A percentile compares a stretch with the other conserved stretches of the same genome.
Conservation (phyloP, 2,888 invertebrate genomes). For the Lasioglossum zephyrum region DNA sequence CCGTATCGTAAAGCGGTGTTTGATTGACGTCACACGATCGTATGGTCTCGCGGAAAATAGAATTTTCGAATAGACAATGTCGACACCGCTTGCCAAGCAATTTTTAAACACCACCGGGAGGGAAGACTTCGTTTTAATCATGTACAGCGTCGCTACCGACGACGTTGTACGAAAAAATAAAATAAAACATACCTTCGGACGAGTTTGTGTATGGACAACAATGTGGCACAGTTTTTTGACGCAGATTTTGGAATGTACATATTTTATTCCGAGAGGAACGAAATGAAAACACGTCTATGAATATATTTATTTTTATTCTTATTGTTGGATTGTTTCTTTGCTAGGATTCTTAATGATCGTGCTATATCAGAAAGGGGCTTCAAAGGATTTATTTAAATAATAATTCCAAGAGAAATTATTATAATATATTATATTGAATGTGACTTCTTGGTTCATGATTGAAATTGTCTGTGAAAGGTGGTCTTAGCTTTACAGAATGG, state of each 20-base stretch:
- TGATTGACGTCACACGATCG: neutral
- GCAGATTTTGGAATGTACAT: neutral
- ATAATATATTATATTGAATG: neutral
- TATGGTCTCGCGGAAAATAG: neutral
- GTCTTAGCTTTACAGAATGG: no score
- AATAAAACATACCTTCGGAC: neutral
- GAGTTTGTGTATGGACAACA: neutral
- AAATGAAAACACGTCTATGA: neutral
- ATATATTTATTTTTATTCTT: neutral
- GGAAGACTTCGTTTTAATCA: neutral
- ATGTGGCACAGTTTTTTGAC: neutral
- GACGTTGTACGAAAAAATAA: neutral
- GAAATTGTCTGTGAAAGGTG: neutral
- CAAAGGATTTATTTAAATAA: neutral
- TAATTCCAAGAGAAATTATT: neutral
- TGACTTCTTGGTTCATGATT: neutral
- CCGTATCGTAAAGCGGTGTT: neutral
- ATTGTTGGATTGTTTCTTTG: neutral
- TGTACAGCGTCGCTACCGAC: neutral
- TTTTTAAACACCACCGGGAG: neutral
- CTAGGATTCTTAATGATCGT: no score
- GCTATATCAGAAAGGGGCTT: no score
- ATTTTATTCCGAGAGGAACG: neutral
- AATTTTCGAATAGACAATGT: conserved; percentile 9
- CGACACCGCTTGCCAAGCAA: neutral